Evolutionary conservation across 2,797 vertebrate genomes (phyloP).

Genomic region (Poeciliopsis infans): DNA sequence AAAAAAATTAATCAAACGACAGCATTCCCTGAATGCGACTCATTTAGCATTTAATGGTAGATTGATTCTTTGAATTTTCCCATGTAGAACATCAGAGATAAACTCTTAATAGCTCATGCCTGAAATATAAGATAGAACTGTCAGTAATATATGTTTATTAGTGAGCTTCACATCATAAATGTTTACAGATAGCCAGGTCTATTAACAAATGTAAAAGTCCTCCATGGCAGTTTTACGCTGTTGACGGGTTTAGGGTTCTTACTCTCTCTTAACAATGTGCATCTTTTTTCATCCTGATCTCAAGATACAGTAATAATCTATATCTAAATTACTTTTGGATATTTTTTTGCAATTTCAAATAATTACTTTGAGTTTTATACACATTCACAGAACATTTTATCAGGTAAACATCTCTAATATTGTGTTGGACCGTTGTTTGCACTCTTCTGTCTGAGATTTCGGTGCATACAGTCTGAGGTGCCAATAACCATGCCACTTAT

Average conservation of each 20-base stretch:
- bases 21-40: background rate
- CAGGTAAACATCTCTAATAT: background rate
- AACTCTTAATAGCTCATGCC: background rate
- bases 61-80: background rate
- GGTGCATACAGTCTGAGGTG: background rate
- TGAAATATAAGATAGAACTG: background rate
- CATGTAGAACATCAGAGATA: background rate
- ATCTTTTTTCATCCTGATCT: background rate
- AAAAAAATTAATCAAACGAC: background rate
- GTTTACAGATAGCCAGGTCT: background rate
- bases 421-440: background rate
- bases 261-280: background rate
- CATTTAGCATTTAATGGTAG: background rate
- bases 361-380: background rate
- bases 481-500: background rate
- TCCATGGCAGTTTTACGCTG: background rate
- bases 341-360: background rate
- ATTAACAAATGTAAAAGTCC: too few relatives aligned
- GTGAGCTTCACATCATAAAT: background rate
- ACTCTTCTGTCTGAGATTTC: background rate
- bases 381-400: background rate
- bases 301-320: background rate
- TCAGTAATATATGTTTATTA: background rate
- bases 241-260: background rate
- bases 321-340: background rate